Evolutionary conservation across 2,888 invertebrate species (phyloP).

Genomic region (Resseliella maxima): DNA sequence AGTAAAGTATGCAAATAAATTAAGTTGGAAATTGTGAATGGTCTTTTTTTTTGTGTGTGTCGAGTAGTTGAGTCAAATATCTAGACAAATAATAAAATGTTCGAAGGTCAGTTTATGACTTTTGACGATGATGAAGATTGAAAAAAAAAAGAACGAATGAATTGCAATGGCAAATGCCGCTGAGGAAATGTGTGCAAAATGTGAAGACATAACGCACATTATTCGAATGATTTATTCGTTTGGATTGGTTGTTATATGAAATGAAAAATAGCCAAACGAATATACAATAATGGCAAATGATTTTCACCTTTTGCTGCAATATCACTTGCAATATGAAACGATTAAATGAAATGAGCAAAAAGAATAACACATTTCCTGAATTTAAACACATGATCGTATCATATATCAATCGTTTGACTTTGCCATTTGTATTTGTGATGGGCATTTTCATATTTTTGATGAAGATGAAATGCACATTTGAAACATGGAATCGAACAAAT

Average conservation of each 20-base stretch:
- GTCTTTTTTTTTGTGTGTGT: background rate
- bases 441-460: background rate
- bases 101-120: conserved; percentile 30
- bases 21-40: background rate
- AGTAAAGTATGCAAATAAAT: conserved; percentile 17
- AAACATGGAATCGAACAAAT: background rate
- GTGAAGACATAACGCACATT: conserved; percentile 34
- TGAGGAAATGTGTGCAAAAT: background rate
- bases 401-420: conserved; percentile 11
- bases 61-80: background rate
- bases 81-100: conserved; percentile 8
- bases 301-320: conserved; percentile 46
- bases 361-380: conserved; percentile 25
- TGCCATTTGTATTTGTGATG: background rate
- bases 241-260: background rate
- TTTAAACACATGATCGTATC: conserved; percentile 13
- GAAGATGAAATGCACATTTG: background rate
- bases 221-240: conserved; percentile 46
- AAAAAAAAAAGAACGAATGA: no score
- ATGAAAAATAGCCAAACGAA: conserved; percentile 38
- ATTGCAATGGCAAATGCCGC: no score
- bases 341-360: conserved; percentile 37
- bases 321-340: conserved; percentile 17
- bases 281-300: background rate
- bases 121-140: no score